Evolutionary conservation across 2,888 invertebrate species (phyloP), one percentile per base, ranked within the genome.

Genomic region (Onthophagus sagittarius): DNA sequence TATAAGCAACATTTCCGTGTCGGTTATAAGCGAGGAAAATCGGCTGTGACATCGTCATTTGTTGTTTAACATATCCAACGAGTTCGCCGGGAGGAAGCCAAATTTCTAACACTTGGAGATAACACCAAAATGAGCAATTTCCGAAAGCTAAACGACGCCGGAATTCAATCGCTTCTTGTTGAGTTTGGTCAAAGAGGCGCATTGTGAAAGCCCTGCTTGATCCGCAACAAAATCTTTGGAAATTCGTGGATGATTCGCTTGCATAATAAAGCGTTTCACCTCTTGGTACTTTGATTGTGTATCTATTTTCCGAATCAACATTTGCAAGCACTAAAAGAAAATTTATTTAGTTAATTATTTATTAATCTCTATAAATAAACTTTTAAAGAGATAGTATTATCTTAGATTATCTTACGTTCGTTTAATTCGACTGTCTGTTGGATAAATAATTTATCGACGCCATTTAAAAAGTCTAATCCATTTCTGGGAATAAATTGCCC

Each of bases 371-470:
- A 11, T 14, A 63, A 15, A 31, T 15, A 13, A 65, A 23, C 5
- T 63, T 13, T 23, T 2, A 23, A 23, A 23, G 23, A 23, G 23
- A 23, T 23, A 23, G 3, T 2, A 2, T 23, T 23, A 23, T 23
- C 23, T 23, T 23, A 23, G 23, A 23, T 23, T 53, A 53, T 53
- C 90, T 85, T 85, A 94, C 94, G 84, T 83, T 93, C 92, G 81
- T 90, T 88, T 7, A 94, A 84, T 82, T 95, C 94, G 64, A 94
- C 90, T 63, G 94, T 93, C 85, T 94, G 94, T 81, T 94, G 93
- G 73, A 94, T 91, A 76, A 91, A 89, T 3, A 94, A 85, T 69
- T 90, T 91, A 73, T 91, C 89, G 69, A 91, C 89, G 23, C 92
- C 92, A 70, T 88, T 88, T 64, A 94, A 87, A 82, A 93, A 92